Percentiles rank a stretch among this genome's conserved stretches.
phyloP scores from a whole-genome alignment of 2,888 invertebrate genomes.

The Anthrax anthrax region DNA sequence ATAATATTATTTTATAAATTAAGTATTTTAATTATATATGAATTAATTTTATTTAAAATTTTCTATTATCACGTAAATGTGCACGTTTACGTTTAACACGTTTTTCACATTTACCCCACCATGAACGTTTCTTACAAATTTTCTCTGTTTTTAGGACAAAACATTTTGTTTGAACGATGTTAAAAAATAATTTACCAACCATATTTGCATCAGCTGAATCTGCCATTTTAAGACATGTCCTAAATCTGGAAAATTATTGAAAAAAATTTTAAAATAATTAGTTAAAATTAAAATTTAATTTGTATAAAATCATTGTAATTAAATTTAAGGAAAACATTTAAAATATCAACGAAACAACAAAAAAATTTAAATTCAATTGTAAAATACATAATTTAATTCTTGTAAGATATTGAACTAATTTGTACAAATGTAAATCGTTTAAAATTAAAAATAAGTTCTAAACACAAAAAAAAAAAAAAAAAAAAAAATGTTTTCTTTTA shows the following conservation, averaged over 20 bases:
- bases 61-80: conserved; percentile 52
- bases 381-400: too few species aligned
- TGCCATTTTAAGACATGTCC: conserved; percentile 80
- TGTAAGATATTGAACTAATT: too few species aligned
- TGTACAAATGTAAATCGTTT: too few species aligned
- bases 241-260: conserved; percentile 51
- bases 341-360: too few species aligned
- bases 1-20: too few species aligned
- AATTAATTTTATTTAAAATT: conserved; percentile 29
- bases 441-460: too few species aligned
- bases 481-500: too few species aligned
- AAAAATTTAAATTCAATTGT: too few species aligned
- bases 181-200: conserved; percentile 88
- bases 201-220: conserved; percentile 75
- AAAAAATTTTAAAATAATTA: neutral
- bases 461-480: too few species aligned
- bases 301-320: neutral
- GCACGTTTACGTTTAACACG: conserved; percentile 55
- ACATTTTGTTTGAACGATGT: conserved; percentile 87
- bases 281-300: neutral
- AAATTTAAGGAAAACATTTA: neutral
- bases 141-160: conserved; percentile 70
- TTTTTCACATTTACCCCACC: conserved; percentile 70
- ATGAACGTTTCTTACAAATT: conserved; percentile 58
- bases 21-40: too few species aligned